Base-by-base conservation (phyloP, 2,888 invertebrate species). In the Phlogophora meticulosa region DNA sequence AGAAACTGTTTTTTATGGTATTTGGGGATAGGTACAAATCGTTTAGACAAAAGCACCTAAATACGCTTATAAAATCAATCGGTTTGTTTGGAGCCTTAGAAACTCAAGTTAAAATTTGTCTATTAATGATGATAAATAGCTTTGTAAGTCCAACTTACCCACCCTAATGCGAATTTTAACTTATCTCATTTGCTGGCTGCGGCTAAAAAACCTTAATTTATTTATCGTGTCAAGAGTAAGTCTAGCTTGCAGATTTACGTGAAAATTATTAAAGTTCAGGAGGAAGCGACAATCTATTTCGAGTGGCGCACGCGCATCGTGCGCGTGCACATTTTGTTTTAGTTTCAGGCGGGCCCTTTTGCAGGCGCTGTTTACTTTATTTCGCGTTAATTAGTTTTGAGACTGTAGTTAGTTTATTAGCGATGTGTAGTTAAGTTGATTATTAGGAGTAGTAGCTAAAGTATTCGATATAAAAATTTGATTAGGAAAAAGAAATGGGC, bases 201-300 rank as follows among this genome's bases (percentile, higher is more conserved):
- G n/a, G n/a, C n/a, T n/a, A n/a, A n/a, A n/a, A n/a, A n/a, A n/a
- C n/a, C n/a, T n/a, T n/a, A n/a, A n/a, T n/a, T n/a, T n/a, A n/a
- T n/a, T n/a, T n/a, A n/a, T n/a, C 13, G 20, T 48, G 15, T 28
- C 28, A 28, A 28, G n/a, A 24, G n/a, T n/a, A 34, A 46, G 3
- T 38, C 7, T 4, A 67, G n/a, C 45, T 72, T 53, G 22, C 24
- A 49, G 11, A 17, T 64, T 42, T 15, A 38, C 49, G 4, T 73
- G 34, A 38, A 70, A 70, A 45, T 45, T 13, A 22, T 49, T 42
- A 43, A 68, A 53, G 72, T 74, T 57, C 42, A 61, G 40, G 82
- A 87, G 49, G 85, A 88, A 86, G 64, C 78, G 80, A 78, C 78
- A 67, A 49, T 87, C 88, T 88, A 88, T 88, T 88, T 88, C 55